Evolutionary conservation across 1,140 invertebrate species (phyloP), one percentile per base, ranked within the genome.

Genomic region (Panagrolaimus sp.): DNA sequence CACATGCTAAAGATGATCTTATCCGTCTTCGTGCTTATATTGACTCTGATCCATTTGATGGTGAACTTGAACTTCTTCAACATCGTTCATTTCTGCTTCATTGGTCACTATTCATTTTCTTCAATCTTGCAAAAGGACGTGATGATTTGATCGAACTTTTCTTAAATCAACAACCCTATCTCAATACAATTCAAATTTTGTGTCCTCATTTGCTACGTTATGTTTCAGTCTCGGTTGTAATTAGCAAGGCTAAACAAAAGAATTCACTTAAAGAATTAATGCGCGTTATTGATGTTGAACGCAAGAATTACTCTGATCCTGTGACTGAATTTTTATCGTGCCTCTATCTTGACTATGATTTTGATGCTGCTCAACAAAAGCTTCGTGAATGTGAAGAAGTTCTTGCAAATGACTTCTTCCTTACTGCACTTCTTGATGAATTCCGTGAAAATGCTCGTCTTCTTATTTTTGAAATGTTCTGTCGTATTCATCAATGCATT

Each of bases 391-490:
- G 96, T 85, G 93, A 82, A 64, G 65, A 86, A 84, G 84, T 98
- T 12, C 87, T 99, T 0, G 88, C 89, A 5, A 96, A 96, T 80
- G 96, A 99, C 83, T 99, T 99, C 87, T 99, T 99, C 86, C 87
- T 99, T 47, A 92, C 95, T 68, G 93, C 91, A 5, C 94, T 94
- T 83, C 84, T 96, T 52, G 91, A 93, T 73, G 94, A 98, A 82
- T 99, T 99, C 83, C 94, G 98, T 66, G 95, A 99, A 85, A 97
- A 96, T 86, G 95, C 96, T 9, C 89, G 96, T 69, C 87, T 98
- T n/a, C 93, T 98, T 90, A 98, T 98, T 75, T 99, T 99, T 83
- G 96, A 99, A 85, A 98, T 96, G 45, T 99, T 98, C 88, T 99
- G 96, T 84, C 89, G 96, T 76, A 98, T 99, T 81, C 95, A 77